These are phyloP conservation scores for Sula dactylatra DNA, from an alignment of 2,113 vertebrate genomes.

Conservation along the genomic window DNA sequence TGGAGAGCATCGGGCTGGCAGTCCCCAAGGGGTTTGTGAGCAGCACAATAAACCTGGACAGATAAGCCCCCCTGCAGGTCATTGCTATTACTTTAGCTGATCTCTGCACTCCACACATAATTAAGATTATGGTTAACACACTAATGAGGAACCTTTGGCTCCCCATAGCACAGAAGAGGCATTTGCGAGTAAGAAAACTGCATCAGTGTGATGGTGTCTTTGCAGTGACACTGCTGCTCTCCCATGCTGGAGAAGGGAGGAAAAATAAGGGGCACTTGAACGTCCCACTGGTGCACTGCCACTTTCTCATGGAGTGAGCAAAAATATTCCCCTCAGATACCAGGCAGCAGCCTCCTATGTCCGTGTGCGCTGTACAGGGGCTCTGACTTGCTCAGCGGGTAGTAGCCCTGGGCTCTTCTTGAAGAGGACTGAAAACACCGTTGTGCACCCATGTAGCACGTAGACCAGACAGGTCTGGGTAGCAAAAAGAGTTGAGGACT, in stretches of 20 bases:
- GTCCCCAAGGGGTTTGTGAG: neutral
- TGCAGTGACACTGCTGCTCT: neutral
- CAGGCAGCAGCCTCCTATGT: neutral
- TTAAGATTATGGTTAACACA: neutral
- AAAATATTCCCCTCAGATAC: neutral
- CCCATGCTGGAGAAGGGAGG: neutral
- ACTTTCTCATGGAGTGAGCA: neutral
- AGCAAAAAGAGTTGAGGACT: neutral
- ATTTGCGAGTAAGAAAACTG: neutral
- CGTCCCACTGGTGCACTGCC: neutral
- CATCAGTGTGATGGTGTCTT: fast-evolving
- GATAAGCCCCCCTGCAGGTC: conserved; percentile 37
- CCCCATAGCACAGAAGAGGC: neutral
- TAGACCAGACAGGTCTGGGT: neutral
- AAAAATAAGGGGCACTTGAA: neutral
- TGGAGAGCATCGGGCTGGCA: neutral
- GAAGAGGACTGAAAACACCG: neutral
- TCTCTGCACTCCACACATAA: neutral
- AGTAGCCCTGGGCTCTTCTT: neutral
- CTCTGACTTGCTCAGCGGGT: neutral
- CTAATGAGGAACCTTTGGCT: neutral
- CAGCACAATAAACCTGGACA: neutral
- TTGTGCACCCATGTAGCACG: neutral
- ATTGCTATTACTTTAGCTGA: conserved; percentile 10
- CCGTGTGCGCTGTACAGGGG: fast-evolving